A percentile compares a stretch with the other conserved stretches of the same genome.
phyloP scores from a whole-genome alignment of 2,797 vertebrate species.

The Vespertilio murinus region DNA sequence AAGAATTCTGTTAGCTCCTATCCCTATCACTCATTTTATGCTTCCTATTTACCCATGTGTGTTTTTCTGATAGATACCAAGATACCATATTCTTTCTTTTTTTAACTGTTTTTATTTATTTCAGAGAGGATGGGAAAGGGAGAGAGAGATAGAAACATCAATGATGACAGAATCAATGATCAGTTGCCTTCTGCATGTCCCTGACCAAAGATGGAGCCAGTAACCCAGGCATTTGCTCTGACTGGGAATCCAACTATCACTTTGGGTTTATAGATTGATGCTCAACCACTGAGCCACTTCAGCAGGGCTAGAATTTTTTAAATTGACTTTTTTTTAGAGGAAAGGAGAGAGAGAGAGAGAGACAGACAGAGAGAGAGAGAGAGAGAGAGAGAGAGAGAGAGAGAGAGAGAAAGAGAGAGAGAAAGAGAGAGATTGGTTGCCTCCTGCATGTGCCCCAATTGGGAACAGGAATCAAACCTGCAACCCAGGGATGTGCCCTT shows the following conservation, averaged over 20 bases:
- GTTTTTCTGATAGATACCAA: background rate
- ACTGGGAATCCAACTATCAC: too few relatives aligned
- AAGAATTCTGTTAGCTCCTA: background rate
- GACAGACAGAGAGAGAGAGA: too few relatives aligned
- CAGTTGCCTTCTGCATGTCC: too few relatives aligned
- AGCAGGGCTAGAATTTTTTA: too few relatives aligned
- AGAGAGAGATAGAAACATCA: background rate
- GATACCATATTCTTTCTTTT: background rate
- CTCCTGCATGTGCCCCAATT: background rate
- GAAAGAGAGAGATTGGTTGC: background rate
- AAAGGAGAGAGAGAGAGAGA: too few relatives aligned
- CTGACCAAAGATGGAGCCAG: too few relatives aligned
- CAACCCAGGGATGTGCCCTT: background rate
- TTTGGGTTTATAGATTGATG: too few relatives aligned
- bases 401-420: background rate
- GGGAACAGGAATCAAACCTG: background rate
- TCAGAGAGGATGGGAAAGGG: background rate
- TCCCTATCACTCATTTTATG: background rate
- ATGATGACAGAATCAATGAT: too few relatives aligned
- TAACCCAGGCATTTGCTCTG: too few relatives aligned
- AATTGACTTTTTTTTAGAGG: too few relatives aligned
- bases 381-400: too few relatives aligned
- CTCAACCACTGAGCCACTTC: too few relatives aligned
- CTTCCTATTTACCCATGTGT: background rate
- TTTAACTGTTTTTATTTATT: background rate